These are phyloP conservation scores for Actinia tenebrosa DNA, from an alignment of 64 coral and sea anemone genomes.

Conservation along the genomic window DNA sequence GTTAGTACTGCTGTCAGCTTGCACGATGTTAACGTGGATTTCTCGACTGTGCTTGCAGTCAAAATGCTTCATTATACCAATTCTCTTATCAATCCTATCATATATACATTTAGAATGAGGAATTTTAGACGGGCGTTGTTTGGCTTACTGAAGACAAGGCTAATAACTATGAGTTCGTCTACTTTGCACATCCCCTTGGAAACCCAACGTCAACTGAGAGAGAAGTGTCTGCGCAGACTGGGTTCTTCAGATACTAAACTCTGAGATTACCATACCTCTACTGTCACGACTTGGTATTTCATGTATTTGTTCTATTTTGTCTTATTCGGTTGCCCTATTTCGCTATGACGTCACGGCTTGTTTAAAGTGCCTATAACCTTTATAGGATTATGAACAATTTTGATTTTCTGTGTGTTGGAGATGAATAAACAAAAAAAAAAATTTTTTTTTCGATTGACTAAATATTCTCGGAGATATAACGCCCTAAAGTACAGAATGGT, in stretches of 20 bases:
- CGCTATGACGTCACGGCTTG: too few relatives aligned
- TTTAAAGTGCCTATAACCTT: too few relatives aligned
- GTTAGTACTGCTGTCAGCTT: not conserved
- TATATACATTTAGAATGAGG: constrained; percentile 31
- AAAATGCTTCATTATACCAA: constrained; percentile 30
- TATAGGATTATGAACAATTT: too few relatives aligned
- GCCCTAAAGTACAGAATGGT: too few relatives aligned
- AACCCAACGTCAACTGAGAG: not conserved
- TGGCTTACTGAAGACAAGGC: not conserved
- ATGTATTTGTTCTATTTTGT: not conserved
- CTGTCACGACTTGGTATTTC: not conserved
- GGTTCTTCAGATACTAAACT: constrained; percentile 12
- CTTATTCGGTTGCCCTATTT: not conserved
- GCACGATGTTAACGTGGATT: not conserved
- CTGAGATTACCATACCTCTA: not conserved
- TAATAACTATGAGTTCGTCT: not conserved
- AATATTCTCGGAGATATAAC: too few relatives aligned
- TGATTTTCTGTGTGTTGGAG: too few relatives aligned
- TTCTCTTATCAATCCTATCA: constrained; percentile 29
- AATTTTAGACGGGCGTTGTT: constrained; percentile 34
- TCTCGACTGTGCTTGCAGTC: not conserved
- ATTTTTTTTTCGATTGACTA: too few relatives aligned
- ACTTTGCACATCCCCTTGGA: not conserved
- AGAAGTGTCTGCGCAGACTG: not conserved
- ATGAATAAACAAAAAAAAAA: too few relatives aligned